phyloP scores from a whole-genome alignment of 1,140 invertebrate genomes.

The Steinernema feltiae region DNA sequence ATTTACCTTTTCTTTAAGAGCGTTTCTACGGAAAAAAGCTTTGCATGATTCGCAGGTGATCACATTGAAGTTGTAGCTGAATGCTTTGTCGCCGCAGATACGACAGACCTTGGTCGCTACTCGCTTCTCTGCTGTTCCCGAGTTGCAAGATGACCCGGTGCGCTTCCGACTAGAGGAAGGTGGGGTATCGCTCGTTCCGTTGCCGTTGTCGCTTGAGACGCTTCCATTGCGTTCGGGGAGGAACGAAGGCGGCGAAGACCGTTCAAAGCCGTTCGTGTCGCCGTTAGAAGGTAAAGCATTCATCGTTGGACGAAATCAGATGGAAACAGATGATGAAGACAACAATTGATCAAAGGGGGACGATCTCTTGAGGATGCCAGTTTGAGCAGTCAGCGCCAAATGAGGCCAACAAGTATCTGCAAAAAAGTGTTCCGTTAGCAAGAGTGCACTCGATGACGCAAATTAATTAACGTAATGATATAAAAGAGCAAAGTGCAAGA shows the following conservation, averaged over 20 bases:
- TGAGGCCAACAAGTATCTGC: background rate
- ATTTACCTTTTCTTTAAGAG: constrained; percentile 76
- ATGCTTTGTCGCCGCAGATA: constrained; percentile 82
- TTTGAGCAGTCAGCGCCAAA: background rate
- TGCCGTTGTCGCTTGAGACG: background rate
- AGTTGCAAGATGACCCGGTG: constrained; percentile 28
- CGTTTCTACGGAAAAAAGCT: constrained; percentile 91
- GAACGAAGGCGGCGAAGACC: background rate
- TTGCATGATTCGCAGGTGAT: constrained; percentile 96
- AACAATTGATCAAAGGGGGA: background rate
- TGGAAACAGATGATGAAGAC: background rate
- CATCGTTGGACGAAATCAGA: background rate
- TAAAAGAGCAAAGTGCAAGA: background rate
- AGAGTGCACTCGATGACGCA: background rate
- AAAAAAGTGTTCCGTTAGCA: background rate
- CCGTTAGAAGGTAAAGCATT: background rate
- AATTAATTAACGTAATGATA: background rate
- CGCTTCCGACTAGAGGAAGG: constrained; percentile 24
- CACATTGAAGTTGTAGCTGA: constrained; percentile 96
- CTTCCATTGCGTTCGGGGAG: background rate
- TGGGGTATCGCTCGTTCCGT: background rate
- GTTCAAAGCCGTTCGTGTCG: background rate
- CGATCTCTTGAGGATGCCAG: background rate
- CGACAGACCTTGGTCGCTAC: constrained; percentile 66
- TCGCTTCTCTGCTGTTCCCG: constrained; percentile 40